Conservation (phyloP, 2,888 invertebrate species). For the Salticus scenicus region DNA sequence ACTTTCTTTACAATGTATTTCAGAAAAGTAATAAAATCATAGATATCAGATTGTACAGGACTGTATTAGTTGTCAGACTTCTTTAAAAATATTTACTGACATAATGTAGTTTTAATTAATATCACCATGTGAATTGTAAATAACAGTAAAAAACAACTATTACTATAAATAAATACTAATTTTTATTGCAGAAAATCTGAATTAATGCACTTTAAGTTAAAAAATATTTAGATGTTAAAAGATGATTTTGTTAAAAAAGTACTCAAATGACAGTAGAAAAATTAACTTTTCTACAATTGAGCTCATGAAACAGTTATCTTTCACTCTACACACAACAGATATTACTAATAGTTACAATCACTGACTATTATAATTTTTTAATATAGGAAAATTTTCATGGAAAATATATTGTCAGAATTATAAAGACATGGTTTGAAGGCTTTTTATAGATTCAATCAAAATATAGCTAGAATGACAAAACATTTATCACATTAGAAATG, state of each 20-base stretch:
- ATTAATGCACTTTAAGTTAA: slow-evolving; percentile 42
- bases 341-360: neutral
- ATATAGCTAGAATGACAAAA: neutral
- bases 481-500: neutral
- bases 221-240: slow-evolving; percentile 7
- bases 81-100: too few relatives aligned
- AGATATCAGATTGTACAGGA: too few relatives aligned
- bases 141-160: neutral
- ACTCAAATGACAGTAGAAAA: slow-evolving; percentile 19
- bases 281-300: slow-evolving; percentile 34
- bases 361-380: too few relatives aligned
- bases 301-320: slow-evolving; percentile 17
- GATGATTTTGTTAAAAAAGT: neutral
- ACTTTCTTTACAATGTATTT: too few relatives aligned
- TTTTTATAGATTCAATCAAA: too few relatives aligned
- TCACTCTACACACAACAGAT: neutral
- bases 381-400: too few relatives aligned
- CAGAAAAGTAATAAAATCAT: too few relatives aligned
- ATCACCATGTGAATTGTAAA: too few relatives aligned
- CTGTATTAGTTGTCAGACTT: too few relatives aligned
- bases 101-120: too few relatives aligned
- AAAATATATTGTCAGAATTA: too few relatives aligned
- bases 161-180: slow-evolving; percentile 61
- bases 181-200: slow-evolving; percentile 53
- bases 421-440: too few relatives aligned